A percentile compares a stretch with the other conserved stretches of the same genome.
Conservation (phyloP, 2,888 invertebrate genomes). For the Chrysolina americana region DNA sequence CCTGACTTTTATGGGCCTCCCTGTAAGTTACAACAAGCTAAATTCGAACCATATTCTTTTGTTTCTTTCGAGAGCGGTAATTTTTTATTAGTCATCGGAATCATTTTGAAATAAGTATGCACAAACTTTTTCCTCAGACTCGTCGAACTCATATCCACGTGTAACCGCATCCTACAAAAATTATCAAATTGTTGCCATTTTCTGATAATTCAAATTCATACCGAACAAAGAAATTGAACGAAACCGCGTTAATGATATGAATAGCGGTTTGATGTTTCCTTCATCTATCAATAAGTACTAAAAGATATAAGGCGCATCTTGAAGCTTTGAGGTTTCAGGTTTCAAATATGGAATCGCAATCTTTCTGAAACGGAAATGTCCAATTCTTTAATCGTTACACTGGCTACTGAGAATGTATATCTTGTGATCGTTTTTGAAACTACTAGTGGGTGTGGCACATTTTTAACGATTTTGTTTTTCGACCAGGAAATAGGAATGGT, state of each 20-base stretch:
- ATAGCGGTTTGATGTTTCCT: background rate
- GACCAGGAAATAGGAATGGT: slow-evolving; percentile 65
- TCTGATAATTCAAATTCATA: background rate
- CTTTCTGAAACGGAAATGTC: background rate
- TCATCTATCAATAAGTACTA: background rate
- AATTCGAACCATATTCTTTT: too few species aligned
- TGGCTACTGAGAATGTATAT: background rate
- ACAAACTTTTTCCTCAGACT: background rate
- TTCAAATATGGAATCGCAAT: background rate
- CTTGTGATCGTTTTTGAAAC: background rate
- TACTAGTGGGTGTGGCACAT: background rate
- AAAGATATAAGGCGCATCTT: too few species aligned
- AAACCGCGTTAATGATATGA: background rate
- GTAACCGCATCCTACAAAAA: background rate
- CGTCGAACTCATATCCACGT: background rate
- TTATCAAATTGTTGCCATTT: background rate
- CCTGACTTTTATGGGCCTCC: too few species aligned
- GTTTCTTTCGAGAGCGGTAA: too few species aligned
- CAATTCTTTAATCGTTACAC: slow-evolving; percentile 2
- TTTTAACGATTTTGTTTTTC: slow-evolving; percentile 40
- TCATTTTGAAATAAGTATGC: background rate
- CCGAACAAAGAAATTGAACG: background rate
- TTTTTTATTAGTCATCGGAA: background rate
- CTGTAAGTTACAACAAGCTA: too few species aligned
- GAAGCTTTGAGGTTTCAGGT: too few species aligned